phyloP scores from a whole-genome alignment of 2,113 vertebrate species.

The Calonectris borealis region DNA sequence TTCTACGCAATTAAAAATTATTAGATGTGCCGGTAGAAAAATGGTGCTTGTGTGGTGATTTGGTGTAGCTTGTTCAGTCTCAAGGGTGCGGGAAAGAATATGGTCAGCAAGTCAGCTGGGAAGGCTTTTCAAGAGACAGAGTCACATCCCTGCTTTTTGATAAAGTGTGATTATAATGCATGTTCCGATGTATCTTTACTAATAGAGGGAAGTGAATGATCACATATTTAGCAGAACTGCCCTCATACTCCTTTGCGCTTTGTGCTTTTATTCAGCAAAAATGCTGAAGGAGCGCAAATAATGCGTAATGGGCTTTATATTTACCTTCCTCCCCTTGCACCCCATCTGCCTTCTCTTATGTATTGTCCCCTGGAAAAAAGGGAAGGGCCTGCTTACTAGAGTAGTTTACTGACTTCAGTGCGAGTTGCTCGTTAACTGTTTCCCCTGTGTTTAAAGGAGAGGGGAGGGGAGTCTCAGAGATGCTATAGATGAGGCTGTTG shows the following conservation, averaged over 20 bases:
- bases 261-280: neutral
- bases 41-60: neutral
- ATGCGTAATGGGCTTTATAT: accelerated
- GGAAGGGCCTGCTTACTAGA: accelerated
- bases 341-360: accelerated
- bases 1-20: neutral
- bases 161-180: neutral
- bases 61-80: too few species aligned
- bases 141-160: accelerated
- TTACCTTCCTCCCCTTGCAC: too few species aligned
- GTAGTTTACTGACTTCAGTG: neutral
- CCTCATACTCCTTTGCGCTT: accelerated
- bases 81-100: neutral
- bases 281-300: too few species aligned
- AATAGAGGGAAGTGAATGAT: too few species aligned
- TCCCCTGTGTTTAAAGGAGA: accelerated
- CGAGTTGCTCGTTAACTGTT: too few species aligned
- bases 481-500: neutral
- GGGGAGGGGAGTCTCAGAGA: accelerated
- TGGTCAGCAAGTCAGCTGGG: accelerated
- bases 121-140: accelerated
- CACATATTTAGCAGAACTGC: accelerated
- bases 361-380: too few species aligned
- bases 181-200: accelerated
- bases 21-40: neutral